phyloP scores from a whole-genome alignment of 2,113 vertebrate genomes.

The Coreoperca whiteheadi region DNA sequence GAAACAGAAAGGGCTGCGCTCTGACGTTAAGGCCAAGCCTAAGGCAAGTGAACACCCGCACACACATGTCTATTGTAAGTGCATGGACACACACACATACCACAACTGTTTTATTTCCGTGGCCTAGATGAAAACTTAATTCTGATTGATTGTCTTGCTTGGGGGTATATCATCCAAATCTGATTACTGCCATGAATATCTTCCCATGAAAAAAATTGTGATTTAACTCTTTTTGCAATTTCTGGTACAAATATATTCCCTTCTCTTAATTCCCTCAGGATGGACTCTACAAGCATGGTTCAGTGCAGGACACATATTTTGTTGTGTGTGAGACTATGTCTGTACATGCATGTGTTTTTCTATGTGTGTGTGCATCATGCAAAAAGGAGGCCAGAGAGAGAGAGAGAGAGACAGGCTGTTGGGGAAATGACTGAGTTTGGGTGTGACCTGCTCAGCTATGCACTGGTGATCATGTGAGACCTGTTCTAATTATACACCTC shows the following conservation, averaged over 20 bases:
- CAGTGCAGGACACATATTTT: slow-evolving; percentile 17
- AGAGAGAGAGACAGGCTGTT: slow-evolving; percentile 60
- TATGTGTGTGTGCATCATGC: slow-evolving; percentile 6
- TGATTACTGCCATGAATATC: slow-evolving; percentile 37
- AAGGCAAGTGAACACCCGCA: slow-evolving; percentile 46
- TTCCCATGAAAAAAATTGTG: slow-evolving; percentile 42
- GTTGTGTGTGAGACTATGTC: not conserved
- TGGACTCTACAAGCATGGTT: slow-evolving; percentile 21
- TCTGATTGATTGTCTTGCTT: slow-evolving; percentile 58
- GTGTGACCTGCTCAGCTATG: slow-evolving; percentile 81
- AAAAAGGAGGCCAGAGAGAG: slow-evolving; percentile 54
- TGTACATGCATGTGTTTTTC: not conserved
- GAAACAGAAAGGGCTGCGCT: slow-evolving; percentile 40
- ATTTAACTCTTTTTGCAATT: slow-evolving; percentile 41
- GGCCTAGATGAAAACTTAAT: slow-evolving; percentile 38
- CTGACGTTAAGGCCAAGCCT: slow-evolving; percentile 55
- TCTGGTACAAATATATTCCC: slow-evolving; percentile 25
- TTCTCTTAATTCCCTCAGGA: slow-evolving; percentile 27
- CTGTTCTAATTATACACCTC: slow-evolving; percentile 85
- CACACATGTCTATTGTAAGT: not conserved
- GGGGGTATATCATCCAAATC: slow-evolving; percentile 35
- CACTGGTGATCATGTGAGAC: slow-evolving; percentile 86
- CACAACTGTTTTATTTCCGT: slow-evolving; percentile 19
- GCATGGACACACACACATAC: slow-evolving; percentile 17
- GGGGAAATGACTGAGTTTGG: slow-evolving; percentile 79